Base-by-base conservation (phyloP, 2,113 vertebrate genomes). In the Acrocephalus kingi region DNA sequence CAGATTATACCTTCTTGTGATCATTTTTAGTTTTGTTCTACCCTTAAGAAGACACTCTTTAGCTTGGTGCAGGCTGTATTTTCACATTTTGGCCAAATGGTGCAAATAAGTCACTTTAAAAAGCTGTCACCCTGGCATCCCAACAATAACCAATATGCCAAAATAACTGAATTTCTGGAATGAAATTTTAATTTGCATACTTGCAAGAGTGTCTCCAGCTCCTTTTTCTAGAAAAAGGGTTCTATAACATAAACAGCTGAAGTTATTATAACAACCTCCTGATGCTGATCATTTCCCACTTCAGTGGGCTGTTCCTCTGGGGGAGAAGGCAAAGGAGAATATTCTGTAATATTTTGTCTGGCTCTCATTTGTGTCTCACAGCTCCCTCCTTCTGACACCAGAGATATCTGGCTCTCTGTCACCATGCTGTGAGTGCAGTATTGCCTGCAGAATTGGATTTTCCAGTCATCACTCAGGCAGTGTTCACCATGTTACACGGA, bases 351-450 rank as follows among this genome's bases (percentile, higher is more conserved):
- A 6, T 23, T 86, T 20, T 56, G 5, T 46, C 25, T 59, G 59
- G 52, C 52, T 84, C 28, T 46, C 7, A 30, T 15, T 64, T 13
- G 15, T 37, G 51, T 49, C 46, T 86, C 46, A 74, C 41, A 31
- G 17, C 17, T 45, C n/a, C 30, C 21, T 83, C 37, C 46, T 27
- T 13, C 28, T 28, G 28, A 64, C 35, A 21, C 6, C 18, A 35
- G 33, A 43, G 20, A 23, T 43, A 6, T 17, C 13, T 84, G 31
- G 9, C 25, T 30, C 24, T 16, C 62, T 37, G 10, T 4, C 46
- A 31, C 20, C 13, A 11, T 2, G 2, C 3, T 10, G 3, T 18
- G 6, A 39, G 8, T 2, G 1, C 21, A 5, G 27, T 15, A 1
- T 16, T 75, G 59, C 33, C 52, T 10, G 31, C 5, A 3, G 72